These are phyloP conservation scores for Gari tellinella DNA, from an alignment of 2,888 invertebrate species.

Conservation along the genomic window DNA sequence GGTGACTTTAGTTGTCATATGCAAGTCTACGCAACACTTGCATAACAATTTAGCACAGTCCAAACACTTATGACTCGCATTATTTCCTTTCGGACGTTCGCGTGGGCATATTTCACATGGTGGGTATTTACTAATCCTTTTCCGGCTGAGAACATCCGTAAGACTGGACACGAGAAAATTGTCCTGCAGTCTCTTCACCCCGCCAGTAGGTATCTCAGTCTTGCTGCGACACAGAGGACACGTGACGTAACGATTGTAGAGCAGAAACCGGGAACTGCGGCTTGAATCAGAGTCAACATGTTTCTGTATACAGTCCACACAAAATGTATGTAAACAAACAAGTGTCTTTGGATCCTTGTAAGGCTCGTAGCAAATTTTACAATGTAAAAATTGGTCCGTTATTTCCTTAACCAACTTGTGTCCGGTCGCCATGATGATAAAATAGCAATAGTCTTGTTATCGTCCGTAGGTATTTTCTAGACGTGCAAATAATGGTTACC, in stretches of 20 bases:
- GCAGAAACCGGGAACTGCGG: constrained; percentile 73
- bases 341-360: constrained; percentile 83
- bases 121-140: constrained; percentile 68
- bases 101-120: constrained; percentile 80
- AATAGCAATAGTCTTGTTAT: background rate
- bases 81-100: constrained; percentile 57
- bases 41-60: constrained; percentile 83
- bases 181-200: constrained; percentile 81
- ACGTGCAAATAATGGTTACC: background rate
- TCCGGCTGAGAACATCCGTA: constrained; percentile 77
- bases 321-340: constrained; percentile 83
- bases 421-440: constrained; percentile 73
- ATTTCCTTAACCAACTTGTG: constrained; percentile 82
- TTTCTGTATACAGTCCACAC: constrained; percentile 81
- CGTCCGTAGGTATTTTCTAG: background rate
- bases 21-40: constrained; percentile 81
- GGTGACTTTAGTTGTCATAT: constrained; percentile 82
- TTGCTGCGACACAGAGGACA: constrained; percentile 83
- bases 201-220: constrained; percentile 82
- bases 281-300: constrained; percentile 80
- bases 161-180: constrained; percentile 83
- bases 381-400: constrained; percentile 82
- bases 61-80: constrained; percentile 82
- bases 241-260: constrained; percentile 79
- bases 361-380: constrained; percentile 82